Percentiles rank a stretch among this genome's conserved stretches.
These are phyloP conservation scores for Rhabdornis inornatus DNA, from an alignment of 2,113 vertebrate species.

Conservation along the genomic window DNA sequence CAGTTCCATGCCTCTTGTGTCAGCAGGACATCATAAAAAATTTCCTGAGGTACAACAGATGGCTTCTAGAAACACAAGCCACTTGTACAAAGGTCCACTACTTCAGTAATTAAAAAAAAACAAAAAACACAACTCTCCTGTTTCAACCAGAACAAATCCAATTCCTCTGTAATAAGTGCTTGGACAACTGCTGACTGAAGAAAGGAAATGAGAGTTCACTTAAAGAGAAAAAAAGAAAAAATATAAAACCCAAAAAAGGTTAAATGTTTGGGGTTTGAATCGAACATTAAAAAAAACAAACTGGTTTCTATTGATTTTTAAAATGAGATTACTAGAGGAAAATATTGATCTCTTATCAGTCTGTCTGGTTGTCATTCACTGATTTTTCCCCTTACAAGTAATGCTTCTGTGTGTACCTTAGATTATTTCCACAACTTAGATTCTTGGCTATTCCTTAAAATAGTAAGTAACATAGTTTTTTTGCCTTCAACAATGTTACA, in stretches of 20 bases:
- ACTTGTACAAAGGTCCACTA: background rate
- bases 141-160: background rate
- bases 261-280: background rate
- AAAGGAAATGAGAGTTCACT: background rate
- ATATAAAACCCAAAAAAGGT: background rate
- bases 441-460: background rate
- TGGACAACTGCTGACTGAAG: background rate
- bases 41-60: background rate
- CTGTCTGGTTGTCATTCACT: background rate
- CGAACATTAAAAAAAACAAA: background rate
- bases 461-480: background rate
- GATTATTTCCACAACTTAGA: background rate
- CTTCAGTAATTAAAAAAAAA: background rate
- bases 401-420: background rate
- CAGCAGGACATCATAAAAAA: background rate
- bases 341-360: conserved; percentile 24
- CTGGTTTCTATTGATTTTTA: conserved; percentile 20
- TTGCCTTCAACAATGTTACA: background rate
- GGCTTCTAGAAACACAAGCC: background rate
- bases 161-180: background rate
- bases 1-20: background rate
- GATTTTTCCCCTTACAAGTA: background rate
- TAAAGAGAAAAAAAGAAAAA: background rate
- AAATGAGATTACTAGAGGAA: conserved; percentile 33
- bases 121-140: background rate